Evolutionary conservation across 2,113 vertebrate genomes (phyloP).

Genomic region (Sardina pilchardus): DNA sequence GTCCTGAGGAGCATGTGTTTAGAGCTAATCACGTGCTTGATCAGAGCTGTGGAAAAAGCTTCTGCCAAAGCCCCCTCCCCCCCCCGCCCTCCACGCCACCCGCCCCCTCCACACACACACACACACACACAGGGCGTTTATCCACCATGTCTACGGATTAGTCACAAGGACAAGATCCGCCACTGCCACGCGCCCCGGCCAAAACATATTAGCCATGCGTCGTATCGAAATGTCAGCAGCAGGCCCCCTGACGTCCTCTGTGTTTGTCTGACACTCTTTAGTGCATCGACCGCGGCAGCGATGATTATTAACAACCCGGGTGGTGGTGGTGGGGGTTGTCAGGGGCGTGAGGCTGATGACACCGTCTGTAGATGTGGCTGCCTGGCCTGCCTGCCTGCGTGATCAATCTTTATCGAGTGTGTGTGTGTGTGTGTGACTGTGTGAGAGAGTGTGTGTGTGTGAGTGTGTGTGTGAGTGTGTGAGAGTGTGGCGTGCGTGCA

Average conservation of each 20-base stretch:
- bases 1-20: constrained; percentile 4
- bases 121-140: not conserved
- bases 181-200: not conserved
- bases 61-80: not conserved
- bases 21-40: constrained; percentile 1
- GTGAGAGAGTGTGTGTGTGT: not conserved
- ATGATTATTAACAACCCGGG: constrained; percentile 12
- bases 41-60: not conserved
- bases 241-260: not conserved
- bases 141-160: not conserved
- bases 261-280: constrained; percentile 71
- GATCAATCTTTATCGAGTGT: constrained; percentile 59
- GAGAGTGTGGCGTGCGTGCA: not conserved
- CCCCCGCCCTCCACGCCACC: not conserved
- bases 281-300: constrained; percentile 64
- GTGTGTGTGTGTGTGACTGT: not conserved
- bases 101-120: not conserved
- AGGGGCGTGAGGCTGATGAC: not conserved
- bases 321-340: not conserved
- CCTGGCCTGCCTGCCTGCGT: constrained; percentile 23
- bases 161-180: not conserved
- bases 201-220: constrained; percentile 6
- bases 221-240: not conserved
- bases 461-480: not conserved
- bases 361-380: constrained; percentile 3